These are phyloP conservation scores for Dendrolimus houi DNA, from an alignment of 2,888 invertebrate genomes.

Conservation along the genomic window DNA sequence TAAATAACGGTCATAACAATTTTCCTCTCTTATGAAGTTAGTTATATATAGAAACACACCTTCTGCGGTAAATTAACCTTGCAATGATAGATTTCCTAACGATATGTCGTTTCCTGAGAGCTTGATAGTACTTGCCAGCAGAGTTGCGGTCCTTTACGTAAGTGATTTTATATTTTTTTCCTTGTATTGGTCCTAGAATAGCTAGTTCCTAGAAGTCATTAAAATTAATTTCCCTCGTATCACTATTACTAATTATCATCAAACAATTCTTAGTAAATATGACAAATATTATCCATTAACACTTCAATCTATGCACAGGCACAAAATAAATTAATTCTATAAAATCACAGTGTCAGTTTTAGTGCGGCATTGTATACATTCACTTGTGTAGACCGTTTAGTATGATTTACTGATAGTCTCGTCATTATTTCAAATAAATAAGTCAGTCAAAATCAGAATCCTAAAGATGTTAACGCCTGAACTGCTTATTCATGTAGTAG, in stretches of 20 bases:
- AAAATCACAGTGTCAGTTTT: background rate
- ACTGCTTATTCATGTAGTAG: background rate
- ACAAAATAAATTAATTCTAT: too few species aligned
- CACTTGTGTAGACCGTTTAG: background rate
- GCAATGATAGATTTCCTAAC: slow-evolving; percentile 26
- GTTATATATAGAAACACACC: background rate
- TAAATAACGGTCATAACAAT: background rate
- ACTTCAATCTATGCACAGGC: too few species aligned
- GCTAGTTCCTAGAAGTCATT: too few species aligned
- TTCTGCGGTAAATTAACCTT: slow-evolving; percentile 38
- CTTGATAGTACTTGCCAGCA: slow-evolving; percentile 29
- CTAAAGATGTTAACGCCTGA: background rate
- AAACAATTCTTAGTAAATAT: too few species aligned
- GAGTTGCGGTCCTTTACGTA: slow-evolving; percentile 29
- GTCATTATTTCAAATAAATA: background rate
- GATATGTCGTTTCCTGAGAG: slow-evolving; percentile 40
- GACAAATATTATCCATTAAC: too few species aligned
- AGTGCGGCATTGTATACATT: background rate
- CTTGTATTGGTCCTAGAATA: too few species aligned
- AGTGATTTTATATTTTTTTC: background rate
- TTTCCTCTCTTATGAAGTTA: background rate
- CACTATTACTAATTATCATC: too few species aligned
- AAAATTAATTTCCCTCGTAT: too few species aligned
- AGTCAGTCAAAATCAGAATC: background rate
- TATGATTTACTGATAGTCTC: background rate